These are phyloP conservation scores for Neotoma lepida DNA, from an alignment of 2,113 vertebrate genomes.

Conservation along the genomic window DNA sequence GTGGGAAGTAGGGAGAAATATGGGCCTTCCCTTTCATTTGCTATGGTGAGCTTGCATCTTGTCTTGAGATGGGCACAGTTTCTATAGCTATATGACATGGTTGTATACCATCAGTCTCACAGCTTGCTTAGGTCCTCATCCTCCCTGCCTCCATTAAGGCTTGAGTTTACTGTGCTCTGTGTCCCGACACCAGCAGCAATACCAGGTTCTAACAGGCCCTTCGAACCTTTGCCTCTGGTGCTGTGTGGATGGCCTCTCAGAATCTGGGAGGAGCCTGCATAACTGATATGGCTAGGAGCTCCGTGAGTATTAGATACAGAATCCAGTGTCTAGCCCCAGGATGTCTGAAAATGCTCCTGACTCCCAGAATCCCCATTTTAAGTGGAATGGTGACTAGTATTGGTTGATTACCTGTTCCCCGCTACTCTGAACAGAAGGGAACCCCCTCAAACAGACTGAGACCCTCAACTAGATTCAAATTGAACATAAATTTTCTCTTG, in stretches of 20 bases:
- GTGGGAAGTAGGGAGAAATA: not conserved
- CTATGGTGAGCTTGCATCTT: accelerated
- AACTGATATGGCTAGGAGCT: not conserved
- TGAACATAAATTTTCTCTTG: not conserved
- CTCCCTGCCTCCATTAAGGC: not conserved
- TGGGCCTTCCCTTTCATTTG: not conserved
- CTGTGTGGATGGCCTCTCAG: not conserved
- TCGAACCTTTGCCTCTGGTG: not conserved
- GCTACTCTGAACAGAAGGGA: not conserved
- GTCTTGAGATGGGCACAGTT: not conserved
- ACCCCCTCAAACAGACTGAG: not conserved
- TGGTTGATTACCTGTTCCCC: not conserved
- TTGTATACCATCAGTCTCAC: not conserved
- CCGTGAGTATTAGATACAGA: not conserved
- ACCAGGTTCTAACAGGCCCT: not conserved
- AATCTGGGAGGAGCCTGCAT: not conserved
- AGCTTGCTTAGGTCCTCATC: too few species aligned
- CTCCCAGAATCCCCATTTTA: not conserved
- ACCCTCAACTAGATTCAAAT: not conserved
- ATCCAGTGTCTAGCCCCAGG: too few species aligned
- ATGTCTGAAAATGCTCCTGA: too few species aligned
- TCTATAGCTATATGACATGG: not conserved
- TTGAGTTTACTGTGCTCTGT: not conserved
- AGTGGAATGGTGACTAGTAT: not conserved
- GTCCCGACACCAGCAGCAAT: not conserved